Base-by-base conservation (phyloP, 2,113 vertebrate species). In the Mola mola region DNA sequence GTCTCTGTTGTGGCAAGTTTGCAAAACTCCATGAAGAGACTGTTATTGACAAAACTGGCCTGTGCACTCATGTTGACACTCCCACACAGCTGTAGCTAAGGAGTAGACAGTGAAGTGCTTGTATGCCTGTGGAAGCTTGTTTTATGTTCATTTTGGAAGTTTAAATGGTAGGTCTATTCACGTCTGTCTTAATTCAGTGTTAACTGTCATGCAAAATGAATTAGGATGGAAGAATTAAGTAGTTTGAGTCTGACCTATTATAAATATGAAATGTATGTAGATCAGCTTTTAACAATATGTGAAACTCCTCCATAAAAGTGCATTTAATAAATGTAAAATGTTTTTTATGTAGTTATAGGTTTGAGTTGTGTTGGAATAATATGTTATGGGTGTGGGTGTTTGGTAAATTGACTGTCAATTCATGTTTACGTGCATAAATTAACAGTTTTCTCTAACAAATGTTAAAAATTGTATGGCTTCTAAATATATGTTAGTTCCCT, bases 11-110 rank as follows among this genome's bases (percentile, higher is more conserved):
- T 48, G 6, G 12, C n/a, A 10, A 6, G 36, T 49, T 29, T 56
- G 59, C 33, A 37, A 21, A 71, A n/a, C 38, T 56, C 19, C 2
- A 13, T 58, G 19, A 57, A 33, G 26, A 74, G 43, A 42, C 20
- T 31, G 15, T 52, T 12, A 36, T 9, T 28, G 24, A 58, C 21
- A 1, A 58, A 17, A 36, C 37, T 31, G 20, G 36, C 43, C 26
- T 31, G 56, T 65, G 8, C 49, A 12, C 17, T 38, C 17, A 15
- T 21, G 41, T 55, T 26, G 40, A 9, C 29, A 33, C 8, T 9
- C n/a, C n/a, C n/a, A 34, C 29, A 38, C 13, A 40, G 24, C 7
- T 36, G 26, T 15, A 44, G n/a, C 17, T 34, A 20, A 70, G 8
- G 29, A 42, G 20, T 22, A 28, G 29, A 13, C 20, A 26, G 11